A percentile compares a stretch with the other conserved stretches of the same genome.
These are phyloP conservation scores for Poecilia gillii DNA, from an alignment of 2,797 vertebrate genomes.

Conservation along the genomic window DNA sequence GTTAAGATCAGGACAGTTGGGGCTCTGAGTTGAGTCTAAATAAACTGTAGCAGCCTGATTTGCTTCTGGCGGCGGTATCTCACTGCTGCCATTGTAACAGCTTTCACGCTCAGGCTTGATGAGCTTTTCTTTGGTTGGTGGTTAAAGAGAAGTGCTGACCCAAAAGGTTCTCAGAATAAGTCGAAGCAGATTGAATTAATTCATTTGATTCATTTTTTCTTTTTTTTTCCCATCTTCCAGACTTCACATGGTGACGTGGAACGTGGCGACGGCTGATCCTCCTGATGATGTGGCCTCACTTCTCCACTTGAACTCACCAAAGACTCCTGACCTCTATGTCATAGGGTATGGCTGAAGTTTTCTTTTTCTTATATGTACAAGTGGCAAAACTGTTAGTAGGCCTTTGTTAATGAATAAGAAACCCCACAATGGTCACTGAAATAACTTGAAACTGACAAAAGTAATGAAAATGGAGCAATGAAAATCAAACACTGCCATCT, in stretches of 20 bases:
- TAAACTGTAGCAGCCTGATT: neutral
- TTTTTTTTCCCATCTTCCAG: conserved; percentile 65
- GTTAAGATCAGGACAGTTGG: neutral
- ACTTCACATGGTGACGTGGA: conserved; percentile 94
- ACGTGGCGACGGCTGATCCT: conserved; percentile 92
- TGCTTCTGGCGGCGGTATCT: neutral
- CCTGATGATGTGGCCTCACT: conserved; percentile 85
- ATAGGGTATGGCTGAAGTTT: conserved; percentile 86
- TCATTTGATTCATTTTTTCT: neutral
- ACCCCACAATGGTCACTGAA: neutral
- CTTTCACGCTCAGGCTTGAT: neutral
- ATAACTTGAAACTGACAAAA: neutral
- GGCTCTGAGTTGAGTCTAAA: conserved; percentile 10
- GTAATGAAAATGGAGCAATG: neutral
- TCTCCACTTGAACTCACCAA: conserved; percentile 82
- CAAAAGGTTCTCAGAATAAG: neutral
- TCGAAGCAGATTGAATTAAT: neutral
- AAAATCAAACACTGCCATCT: neutral
- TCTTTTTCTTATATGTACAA: neutral
- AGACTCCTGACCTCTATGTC: conserved; percentile 85
- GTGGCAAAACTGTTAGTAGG: neutral
- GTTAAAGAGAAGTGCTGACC: conserved; percentile 27
- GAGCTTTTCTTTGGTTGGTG: conserved; percentile 10
- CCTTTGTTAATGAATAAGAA: neutral
- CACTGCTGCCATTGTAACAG: neutral